Conservation (phyloP, 2,113 vertebrate species). For the Grallaria varia region DNA sequence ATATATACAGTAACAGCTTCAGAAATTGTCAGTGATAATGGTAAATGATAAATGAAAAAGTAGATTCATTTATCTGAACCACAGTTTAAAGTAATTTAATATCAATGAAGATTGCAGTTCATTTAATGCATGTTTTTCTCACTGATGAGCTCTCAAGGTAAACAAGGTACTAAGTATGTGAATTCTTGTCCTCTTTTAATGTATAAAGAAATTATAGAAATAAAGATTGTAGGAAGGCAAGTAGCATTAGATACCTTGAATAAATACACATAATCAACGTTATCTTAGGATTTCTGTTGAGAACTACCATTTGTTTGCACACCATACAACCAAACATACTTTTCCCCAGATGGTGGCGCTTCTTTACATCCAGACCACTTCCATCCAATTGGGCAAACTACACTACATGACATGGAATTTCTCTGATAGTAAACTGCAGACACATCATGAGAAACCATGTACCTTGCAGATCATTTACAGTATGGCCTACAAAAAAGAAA, state of each 20-base stretch:
- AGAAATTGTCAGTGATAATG: not conserved
- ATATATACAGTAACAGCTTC: not conserved
- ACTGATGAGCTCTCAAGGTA: not conserved
- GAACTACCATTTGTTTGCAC: not conserved
- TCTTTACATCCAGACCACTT: not conserved
- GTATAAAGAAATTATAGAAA: not conserved
- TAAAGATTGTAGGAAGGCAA: not conserved
- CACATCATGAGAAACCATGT: not conserved
- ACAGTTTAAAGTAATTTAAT: not conserved
- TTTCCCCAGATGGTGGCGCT: not conserved
- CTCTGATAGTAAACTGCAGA: not conserved
- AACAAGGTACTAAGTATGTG: not conserved
- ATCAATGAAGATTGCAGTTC: not conserved
- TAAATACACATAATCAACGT: not conserved
- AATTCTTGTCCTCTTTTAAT: not conserved
- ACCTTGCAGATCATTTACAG: not conserved
- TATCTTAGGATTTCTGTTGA: not conserved
- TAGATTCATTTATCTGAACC: not conserved
- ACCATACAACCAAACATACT: not conserved
- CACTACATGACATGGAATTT: not conserved
- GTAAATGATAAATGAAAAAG: not conserved
- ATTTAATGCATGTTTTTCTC: not conserved
- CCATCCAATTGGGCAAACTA: not conserved
- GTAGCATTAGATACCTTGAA: not conserved
- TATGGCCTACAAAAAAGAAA: not conserved